Percentiles rank a stretch among this genome's conserved stretches.
These are phyloP conservation scores for Halocynthia aurantium DNA, from an alignment of 23 tunicate species.

Conservation along the genomic window DNA sequence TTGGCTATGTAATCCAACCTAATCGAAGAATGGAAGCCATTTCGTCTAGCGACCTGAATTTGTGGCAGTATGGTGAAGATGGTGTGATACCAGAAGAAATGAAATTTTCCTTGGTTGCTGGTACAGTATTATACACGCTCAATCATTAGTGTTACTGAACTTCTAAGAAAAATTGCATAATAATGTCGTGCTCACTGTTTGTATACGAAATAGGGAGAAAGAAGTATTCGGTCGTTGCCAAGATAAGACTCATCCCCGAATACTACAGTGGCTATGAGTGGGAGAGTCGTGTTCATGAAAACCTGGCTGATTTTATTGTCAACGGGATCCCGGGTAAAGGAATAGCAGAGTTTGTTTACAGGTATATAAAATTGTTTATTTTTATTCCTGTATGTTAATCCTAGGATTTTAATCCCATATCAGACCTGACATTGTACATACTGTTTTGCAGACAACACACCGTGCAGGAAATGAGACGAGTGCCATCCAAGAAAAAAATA, in stretches of 20 bases:
- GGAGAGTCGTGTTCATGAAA: conserved; percentile 14
- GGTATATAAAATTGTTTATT: neutral
- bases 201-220: conserved; percentile 1
- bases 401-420: no score
- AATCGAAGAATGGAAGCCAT: conserved; percentile 3
- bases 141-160: no score
- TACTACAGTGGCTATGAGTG: conserved; percentile 26
- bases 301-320: conserved; percentile 23
- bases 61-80: conserved; percentile 36
- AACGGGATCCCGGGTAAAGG: conserved; percentile 35
- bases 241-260: conserved; percentile 14
- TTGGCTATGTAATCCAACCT: conserved; percentile 32
- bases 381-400: no score
- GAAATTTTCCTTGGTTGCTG: conserved; percentile 28
- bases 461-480: no score
- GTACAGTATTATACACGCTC: neutral
- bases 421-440: no score
- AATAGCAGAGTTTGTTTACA: conserved; percentile 31
- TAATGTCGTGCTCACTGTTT: no score
- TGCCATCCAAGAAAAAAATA: no score
- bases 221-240: conserved; percentile 22
- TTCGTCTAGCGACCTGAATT: neutral
- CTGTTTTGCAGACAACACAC: no score
- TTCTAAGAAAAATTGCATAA: no score
- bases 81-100: conserved; percentile 21